Percentiles rank a stretch among this genome's conserved stretches.
Conservation (phyloP, 2,797 vertebrate genomes). For the Pelodytes ibericus region DNA sequence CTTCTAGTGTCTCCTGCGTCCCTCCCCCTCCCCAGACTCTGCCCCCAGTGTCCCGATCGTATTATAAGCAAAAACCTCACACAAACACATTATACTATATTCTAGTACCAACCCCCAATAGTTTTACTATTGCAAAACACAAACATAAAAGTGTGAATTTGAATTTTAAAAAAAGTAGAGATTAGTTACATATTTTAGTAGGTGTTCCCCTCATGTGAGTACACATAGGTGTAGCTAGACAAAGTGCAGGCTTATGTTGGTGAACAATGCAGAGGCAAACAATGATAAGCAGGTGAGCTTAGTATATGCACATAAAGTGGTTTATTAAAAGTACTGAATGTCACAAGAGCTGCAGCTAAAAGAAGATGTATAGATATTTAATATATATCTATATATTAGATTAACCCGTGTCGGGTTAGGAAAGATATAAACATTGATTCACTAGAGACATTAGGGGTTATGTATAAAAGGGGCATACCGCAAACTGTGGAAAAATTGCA, state of each 20-base stretch:
- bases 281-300: slow-evolving; percentile 24
- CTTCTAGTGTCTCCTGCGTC: no score
- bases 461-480: no score
- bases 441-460: no score
- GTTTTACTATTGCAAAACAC: no score
- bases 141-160: neutral
- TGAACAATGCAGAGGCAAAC: slow-evolving; percentile 2
- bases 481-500: no score
- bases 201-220: slow-evolving; percentile 1
- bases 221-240: slow-evolving; percentile 14
- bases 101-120: no score
- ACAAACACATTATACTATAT: no score
- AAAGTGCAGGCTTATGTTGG: neutral
- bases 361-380: neutral
- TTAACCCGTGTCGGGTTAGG: neutral
- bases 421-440: no score
- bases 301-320: slow-evolving; percentile 9
- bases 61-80: no score
- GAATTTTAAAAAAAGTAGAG: neutral
- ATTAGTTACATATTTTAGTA: slow-evolving; percentile 4
- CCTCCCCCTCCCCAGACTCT: no score
- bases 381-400: no score
- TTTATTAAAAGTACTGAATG: neutral
- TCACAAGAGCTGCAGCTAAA: neutral
- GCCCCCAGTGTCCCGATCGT: no score